Evolutionary conservation across 2,888 invertebrate species (phyloP), one percentile per base, ranked within the genome.

Genomic region (Euclidia mi): DNA sequence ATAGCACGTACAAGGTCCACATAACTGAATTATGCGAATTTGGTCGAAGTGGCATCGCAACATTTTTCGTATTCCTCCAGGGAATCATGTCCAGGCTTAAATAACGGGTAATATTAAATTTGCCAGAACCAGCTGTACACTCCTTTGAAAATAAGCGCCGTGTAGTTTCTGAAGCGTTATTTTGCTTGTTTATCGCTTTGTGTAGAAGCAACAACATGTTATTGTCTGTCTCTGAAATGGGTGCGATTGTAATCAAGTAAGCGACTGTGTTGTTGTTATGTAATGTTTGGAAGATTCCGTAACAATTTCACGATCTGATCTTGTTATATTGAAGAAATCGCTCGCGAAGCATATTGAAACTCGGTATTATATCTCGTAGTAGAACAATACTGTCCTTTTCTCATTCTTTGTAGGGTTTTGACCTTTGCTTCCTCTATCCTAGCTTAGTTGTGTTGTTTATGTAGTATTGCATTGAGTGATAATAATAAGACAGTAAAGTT

Each of bases 51-150:
- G 11, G n/a, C n/a, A 32, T 37, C 38, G 29, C 56, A 65, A 64
- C 56, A 53, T 60, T 73, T 69, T 66, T 65, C 56, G 20, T 25
- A 25, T 47, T 49, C 47, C 72, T 53, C 55, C 6, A 25, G 69
- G 59, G 69, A 46, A 37, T 12, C 3, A 14, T n/a, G 20, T 42
- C 37, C 11, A 34, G 42, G 32, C 52, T 56, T 46, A 56, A 45
- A 47, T 57, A 59, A 61, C 52, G 64, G 67, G 57, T 72, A 58
- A 57, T 68, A 71, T 71, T 72, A 66, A 68, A 66, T 77, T 77
- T 60, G 56, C 52, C 64, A 60, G 64, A 69, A 57, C 61, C 64
- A 66, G 73, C 69, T 73, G 69, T 45, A 65, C 44, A 45, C 56
- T 40, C 70, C 64, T 69, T 60, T 57, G 63, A 63, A 60, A 37